Base-by-base conservation (phyloP, 2,888 invertebrate genomes). In the Drosophila mimetica region DNA sequence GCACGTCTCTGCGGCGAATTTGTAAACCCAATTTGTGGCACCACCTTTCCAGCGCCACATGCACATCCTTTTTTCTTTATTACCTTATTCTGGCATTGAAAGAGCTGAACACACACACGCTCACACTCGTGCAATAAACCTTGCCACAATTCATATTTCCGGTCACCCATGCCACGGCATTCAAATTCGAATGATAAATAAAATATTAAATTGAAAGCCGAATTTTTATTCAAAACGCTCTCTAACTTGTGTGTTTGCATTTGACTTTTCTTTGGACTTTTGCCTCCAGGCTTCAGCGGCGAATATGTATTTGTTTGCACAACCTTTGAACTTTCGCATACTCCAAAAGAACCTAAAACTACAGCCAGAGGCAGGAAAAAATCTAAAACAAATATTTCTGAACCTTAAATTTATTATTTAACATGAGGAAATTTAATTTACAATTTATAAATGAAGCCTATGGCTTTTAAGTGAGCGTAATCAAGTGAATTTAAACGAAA, bases 191-290 rank as follows among this genome's bases (percentile, higher is more conserved):
- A 50, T 64, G 36, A 65, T 65, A 64, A 86, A 82, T 80, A 80
- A 84, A 86, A 86, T 70, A 84, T 82, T 72, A 74, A 76, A 86
- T 76, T 86, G 71, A 74, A 75, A 64, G 75, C 75, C 70, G 47
- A 54, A 64, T 69, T 79, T 85, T 60, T 65, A 71, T 69, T 61
- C 39, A 58, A 64, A 57, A 63, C 64, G 44, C 66, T 80, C 64
- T 69, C 47, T 39, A 77, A 76, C 79, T 79, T 65, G 71, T 50
- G 61, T 52, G 54, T 54, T 60, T 59, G 71, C 71, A 58, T 13
- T 20, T 69, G 83, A 71, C 67, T 60, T 54, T 53, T 48, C 47
- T 48, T 73, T 48, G 53, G 28, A 39, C 22, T 37, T 20, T 25
- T 2, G 66, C 53, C 46, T 25, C 14, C 32, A 30, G 44, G 44